phyloP scores from a whole-genome alignment of 2,888 invertebrate genomes.

The Diogma glabrata region DNA sequence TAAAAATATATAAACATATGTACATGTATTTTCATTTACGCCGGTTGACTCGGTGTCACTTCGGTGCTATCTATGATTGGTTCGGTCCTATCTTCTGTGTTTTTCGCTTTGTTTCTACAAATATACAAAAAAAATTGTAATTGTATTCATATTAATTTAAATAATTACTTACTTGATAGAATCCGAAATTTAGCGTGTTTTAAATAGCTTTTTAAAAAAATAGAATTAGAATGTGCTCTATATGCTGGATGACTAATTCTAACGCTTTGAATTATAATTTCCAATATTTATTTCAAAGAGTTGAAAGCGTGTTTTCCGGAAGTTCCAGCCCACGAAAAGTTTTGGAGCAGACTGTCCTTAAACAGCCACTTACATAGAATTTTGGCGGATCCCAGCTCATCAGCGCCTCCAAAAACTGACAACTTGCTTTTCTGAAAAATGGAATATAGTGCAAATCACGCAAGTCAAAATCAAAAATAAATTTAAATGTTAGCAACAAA shows the following conservation, averaged over 20 bases:
- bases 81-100: too few relatives aligned
- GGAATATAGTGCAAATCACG: background rate
- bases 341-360: too few relatives aligned
- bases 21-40: background rate
- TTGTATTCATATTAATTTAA: too few relatives aligned
- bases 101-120: too few relatives aligned
- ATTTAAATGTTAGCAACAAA: background rate
- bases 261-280: background rate
- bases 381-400: background rate
- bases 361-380: background rate
- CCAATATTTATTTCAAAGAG: background rate
- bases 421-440: background rate
- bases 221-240: too few relatives aligned
- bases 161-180: too few relatives aligned
- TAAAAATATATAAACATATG: constrained; percentile 1
- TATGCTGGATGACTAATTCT: background rate
- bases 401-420: background rate
- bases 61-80: too few relatives aligned
- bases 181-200: too few relatives aligned
- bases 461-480: background rate
- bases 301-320: too few relatives aligned
- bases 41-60: background rate
- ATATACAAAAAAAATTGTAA: too few relatives aligned
- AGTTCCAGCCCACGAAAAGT: too few relatives aligned
- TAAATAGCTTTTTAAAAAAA: too few relatives aligned